Percentiles rank a stretch among this genome's conserved stretches.
Evolutionary conservation across 2,113 vertebrate genomes (phyloP).

Genomic region (Syrmaticus mikado): DNA sequence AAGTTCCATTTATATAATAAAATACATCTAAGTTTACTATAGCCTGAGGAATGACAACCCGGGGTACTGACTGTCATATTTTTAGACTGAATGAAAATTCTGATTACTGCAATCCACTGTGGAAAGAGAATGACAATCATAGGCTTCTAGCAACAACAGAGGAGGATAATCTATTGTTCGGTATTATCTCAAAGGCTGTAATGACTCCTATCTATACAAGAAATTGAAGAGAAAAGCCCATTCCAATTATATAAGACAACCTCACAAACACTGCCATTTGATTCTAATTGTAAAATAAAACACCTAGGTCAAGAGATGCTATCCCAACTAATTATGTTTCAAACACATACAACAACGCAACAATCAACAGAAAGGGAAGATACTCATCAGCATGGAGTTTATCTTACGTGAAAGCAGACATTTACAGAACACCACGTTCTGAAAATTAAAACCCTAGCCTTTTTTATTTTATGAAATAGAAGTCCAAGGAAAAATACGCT

Average conservation of each 20-base stretch:
- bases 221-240: conserved; percentile 66
- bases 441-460: neutral
- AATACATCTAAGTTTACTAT: conserved; percentile 42
- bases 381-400: conserved; percentile 28
- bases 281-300: conserved; percentile 68
- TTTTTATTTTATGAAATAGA: conserved; percentile 7
- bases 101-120: conserved; percentile 67
- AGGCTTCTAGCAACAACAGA: conserved; percentile 65
- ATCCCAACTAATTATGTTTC: conserved; percentile 59
- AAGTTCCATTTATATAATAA: conserved; percentile 25
- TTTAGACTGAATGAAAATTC: conserved; percentile 72
- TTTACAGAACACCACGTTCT: neutral
- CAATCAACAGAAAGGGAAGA: conserved; percentile 27
- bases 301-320: conserved; percentile 49
- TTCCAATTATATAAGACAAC: conserved; percentile 55
- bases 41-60: conserved; percentile 25
- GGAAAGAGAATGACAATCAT: conserved; percentile 58
- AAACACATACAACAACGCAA: conserved; percentile 27
- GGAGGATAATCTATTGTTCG: conserved; percentile 69
- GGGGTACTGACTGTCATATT: neutral
- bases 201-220: conserved; percentile 57
- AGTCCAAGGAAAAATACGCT: neutral
- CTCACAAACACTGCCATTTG: conserved; percentile 33
- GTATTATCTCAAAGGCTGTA: conserved; percentile 52
- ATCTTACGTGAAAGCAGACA: conserved; percentile 46